Conservation (phyloP, 2,113 vertebrate genomes). For the Syrmaticus mikado region DNA sequence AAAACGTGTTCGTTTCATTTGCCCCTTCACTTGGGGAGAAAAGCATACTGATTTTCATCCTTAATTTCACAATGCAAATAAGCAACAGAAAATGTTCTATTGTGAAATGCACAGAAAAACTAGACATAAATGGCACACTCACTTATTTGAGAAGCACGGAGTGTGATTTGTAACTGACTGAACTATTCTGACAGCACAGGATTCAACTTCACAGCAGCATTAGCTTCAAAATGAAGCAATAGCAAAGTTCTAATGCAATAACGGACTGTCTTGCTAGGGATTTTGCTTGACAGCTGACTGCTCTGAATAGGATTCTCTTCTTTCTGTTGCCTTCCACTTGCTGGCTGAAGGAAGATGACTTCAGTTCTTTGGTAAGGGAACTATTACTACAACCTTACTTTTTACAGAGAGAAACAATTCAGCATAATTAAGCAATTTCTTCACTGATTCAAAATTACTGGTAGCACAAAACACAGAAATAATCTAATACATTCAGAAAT, state of each 20-base stretch:
- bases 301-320: not conserved
- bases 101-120: not conserved
- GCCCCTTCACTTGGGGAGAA: not conserved
- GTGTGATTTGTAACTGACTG: not conserved
- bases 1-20: not conserved
- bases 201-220: not conserved
- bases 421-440: not conserved
- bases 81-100: not conserved
- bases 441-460: not conserved
- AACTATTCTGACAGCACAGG: not conserved
- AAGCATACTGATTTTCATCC: not conserved
- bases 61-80: not conserved
- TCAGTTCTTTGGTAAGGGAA: not conserved
- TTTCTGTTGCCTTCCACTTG: not conserved
- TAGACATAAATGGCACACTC: not conserved
- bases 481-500: not conserved
- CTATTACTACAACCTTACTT: not conserved
- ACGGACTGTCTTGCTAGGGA: not conserved
- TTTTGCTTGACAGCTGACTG: slow-evolving; percentile 4
- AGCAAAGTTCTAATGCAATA: not conserved
- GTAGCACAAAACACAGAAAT: not conserved
- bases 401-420: not conserved
- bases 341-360: not conserved
- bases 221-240: not conserved
- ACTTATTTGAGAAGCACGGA: not conserved